Evolutionary conservation across 2,888 invertebrate genomes (phyloP), one percentile per base, ranked within the genome.

Genomic region (Cactoblastis cactorum): DNA sequence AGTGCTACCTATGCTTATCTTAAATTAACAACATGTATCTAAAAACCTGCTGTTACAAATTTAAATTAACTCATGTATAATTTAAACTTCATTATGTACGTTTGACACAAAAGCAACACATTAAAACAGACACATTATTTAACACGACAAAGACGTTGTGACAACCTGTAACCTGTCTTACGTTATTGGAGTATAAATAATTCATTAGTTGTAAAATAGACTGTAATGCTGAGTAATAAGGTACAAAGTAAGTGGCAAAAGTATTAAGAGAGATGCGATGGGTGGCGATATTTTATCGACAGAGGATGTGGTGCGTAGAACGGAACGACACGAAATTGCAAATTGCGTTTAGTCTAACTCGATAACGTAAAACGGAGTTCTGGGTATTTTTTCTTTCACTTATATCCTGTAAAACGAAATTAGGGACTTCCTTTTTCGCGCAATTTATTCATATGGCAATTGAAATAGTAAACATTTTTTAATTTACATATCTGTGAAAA

Each of bases 341-440:
- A 80, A 79, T 78, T 79, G 72, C 69, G 69, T 83, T 80, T 76
- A 72, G 69, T 68, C 66, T 70, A 76, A 79, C 74, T 74, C 69
- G 72, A 79, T 77, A 77, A 73, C 69, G 67, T 67, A 69, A 73
- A 72, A 59, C 61, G 69, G 54, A 58, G 51, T 51, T 38, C 51
- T 52, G 55, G 41, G 51, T 51, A 51, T 54, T 50, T 54, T 58
- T 47, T 49, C 39, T 39, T 41, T 49, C 37, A 14, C 24, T 37
- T 19, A 22, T 35, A 32, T 12, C n/a, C 38, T 49, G 49, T 51
- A 45, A 49, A 35, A 49, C 17, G 12, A 49, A 39, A 49, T 49
- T 39, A 49, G 17, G 4, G 28, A 28, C 28, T 43, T 43, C 43
- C 43, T 8, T 28, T 43, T 24, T 43, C 3, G 14, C 28, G 12